Percentiles rank a stretch among this genome's conserved stretches.
These are phyloP conservation scores for Forbesichthys papilliferus DNA, from an alignment of 2,113 vertebrate genomes.

Conservation along the genomic window DNA sequence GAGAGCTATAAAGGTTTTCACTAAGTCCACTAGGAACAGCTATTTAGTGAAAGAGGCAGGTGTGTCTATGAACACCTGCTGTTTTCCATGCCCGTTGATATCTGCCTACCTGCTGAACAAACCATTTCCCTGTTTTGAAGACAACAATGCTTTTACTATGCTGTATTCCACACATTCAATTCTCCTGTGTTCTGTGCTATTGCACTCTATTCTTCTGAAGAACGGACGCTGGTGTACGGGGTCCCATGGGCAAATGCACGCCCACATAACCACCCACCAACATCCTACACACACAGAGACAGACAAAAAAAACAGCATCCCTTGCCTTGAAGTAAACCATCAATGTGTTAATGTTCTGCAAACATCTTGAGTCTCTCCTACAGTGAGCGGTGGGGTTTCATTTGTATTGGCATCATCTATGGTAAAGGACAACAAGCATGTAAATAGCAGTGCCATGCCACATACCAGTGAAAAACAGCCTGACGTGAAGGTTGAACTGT, in stretches of 20 bases:
- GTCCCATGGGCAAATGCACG: too few species aligned
- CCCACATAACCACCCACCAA: too few species aligned
- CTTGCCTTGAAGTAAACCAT: too few species aligned
- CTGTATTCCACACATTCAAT: background rate
- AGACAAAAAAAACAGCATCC: too few species aligned
- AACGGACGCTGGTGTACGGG: too few species aligned
- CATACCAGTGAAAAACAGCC: conserved; percentile 21
- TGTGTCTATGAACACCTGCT: conserved; percentile 33
- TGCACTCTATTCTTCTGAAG: too few species aligned
- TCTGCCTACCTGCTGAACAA: background rate
- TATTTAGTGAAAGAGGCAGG: conserved; percentile 25
- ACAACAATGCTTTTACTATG: background rate
- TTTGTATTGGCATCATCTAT: background rate
- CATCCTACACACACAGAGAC: too few species aligned
- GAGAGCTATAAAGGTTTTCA: conserved; percentile 17
- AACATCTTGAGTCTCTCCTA: too few species aligned
- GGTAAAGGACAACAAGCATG: background rate
- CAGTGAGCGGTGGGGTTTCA: background rate
- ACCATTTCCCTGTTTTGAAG: too few species aligned
- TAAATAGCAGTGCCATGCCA: background rate
- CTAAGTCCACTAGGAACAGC: conserved; percentile 12
- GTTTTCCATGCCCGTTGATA: conserved; percentile 9
- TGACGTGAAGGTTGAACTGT: conserved; percentile 10
- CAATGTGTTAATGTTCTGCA: background rate
- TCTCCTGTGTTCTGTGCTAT: background rate